phyloP scores from a whole-genome alignment of 2,113 vertebrate genomes.

The Grammomys surdaster region DNA sequence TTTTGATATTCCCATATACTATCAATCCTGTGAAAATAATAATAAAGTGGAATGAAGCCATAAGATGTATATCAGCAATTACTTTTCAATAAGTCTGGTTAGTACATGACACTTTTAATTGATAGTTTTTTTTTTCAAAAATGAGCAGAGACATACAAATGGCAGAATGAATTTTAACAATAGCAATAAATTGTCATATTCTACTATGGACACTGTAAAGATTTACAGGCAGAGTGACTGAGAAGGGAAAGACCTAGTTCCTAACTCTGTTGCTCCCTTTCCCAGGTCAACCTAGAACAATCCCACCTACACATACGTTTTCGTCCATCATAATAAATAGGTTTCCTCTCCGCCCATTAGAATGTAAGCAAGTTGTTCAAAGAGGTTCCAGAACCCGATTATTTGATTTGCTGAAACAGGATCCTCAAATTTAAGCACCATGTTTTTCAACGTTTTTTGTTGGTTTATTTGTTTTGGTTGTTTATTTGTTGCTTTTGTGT shows the following conservation, averaged over 20 bases:
- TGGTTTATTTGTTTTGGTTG: too few relatives aligned
- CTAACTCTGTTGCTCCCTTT: not conserved
- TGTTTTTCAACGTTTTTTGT: not conserved
- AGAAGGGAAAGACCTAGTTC: not conserved
- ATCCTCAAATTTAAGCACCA: not conserved
- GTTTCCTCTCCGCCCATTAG: not conserved
- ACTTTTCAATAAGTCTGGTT: not conserved
- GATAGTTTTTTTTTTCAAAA: not conserved
- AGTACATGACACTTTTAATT: not conserved
- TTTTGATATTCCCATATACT: not conserved
- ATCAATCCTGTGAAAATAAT: not conserved
- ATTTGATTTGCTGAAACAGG: not conserved
- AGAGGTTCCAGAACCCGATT: not conserved
- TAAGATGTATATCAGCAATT: not conserved
- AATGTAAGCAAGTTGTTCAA: not conserved
- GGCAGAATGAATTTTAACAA: not conserved
- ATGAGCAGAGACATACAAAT: not conserved
- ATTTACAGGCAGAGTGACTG: not conserved
- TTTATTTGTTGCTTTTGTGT: too few relatives aligned
- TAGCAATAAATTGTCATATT: not conserved
- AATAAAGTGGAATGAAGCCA: not conserved
- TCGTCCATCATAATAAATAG: not conserved
- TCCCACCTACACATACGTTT: not conserved
- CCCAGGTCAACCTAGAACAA: not conserved
- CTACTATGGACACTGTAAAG: not conserved